phyloP scores from a whole-genome alignment of 2,888 invertebrate species.

The Meghimatium bilineatum region DNA sequence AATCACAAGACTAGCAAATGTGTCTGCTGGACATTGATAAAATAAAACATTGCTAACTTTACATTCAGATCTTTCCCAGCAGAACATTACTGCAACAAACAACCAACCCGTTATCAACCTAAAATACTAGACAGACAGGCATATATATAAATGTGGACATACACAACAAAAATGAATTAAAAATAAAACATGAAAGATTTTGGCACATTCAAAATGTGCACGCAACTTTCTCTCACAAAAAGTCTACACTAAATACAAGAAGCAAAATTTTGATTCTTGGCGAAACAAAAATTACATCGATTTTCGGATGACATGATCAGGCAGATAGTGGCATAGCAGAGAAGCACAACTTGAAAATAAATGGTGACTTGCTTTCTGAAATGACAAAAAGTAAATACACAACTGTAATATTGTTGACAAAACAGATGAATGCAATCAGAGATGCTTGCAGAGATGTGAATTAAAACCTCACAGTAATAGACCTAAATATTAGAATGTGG shows the following conservation, averaged over 20 bases:
- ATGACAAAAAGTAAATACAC: constrained; percentile 58
- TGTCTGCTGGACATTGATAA: neutral
- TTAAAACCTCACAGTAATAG: neutral
- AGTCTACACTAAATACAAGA: neutral
- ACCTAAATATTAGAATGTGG: neutral
- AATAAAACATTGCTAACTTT: neutral
- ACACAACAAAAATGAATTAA: neutral
- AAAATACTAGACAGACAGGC: too few relatives aligned
- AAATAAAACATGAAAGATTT: neutral
- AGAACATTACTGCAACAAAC: neutral
- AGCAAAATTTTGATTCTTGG: neutral
- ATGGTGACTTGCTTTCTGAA: constrained; percentile 97
- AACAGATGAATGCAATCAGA: too few relatives aligned
- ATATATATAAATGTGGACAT: neutral
- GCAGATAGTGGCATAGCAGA: constrained; percentile 83
- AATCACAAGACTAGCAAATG: neutral
- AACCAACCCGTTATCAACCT: too few relatives aligned
- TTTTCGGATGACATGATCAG: neutral
- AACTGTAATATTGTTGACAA: neutral
- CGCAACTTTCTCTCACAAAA: neutral
- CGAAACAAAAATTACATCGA: neutral
- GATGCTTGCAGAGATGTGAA: neutral
- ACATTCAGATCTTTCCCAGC: neutral
- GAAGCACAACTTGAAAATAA: constrained; percentile 98
- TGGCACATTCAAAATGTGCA: neutral